These are phyloP conservation scores for Hippocampus zosterae DNA, from an alignment of 2,113 vertebrate genomes.

Conservation along the genomic window DNA sequence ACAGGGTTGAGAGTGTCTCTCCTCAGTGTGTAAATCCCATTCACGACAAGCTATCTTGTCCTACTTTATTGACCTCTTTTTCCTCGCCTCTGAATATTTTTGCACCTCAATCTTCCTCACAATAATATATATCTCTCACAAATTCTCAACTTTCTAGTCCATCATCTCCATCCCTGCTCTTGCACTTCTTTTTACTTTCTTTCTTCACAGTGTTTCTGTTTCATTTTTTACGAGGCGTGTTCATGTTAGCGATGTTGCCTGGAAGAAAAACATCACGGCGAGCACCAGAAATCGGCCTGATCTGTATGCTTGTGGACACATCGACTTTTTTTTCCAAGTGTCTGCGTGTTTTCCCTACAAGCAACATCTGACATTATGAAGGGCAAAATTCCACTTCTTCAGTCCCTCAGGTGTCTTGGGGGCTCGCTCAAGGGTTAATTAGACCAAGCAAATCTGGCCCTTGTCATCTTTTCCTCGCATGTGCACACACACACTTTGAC, in stretches of 20 bases:
- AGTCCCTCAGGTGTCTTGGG: constrained; percentile 24
- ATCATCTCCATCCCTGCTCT: constrained; percentile 21
- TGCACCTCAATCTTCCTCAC: constrained; percentile 11
- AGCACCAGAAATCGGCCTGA: constrained; percentile 43
- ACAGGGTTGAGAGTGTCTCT: not conserved
- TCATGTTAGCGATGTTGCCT: constrained; percentile 40
- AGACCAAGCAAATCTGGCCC: constrained; percentile 52
- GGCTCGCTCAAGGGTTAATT: constrained; percentile 53
- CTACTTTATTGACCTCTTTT: constrained; percentile 1
- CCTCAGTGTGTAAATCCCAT: constrained; percentile 1
- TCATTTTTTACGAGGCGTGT: constrained; percentile 18
- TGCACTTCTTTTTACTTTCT: constrained; percentile 9
- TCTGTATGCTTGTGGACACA: constrained; percentile 40
- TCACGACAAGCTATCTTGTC: not conserved
- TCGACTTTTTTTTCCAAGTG: constrained; percentile 32
- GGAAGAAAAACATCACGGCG: constrained; percentile 14
- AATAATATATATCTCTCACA: constrained; percentile 11
- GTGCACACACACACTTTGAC: not conserved
- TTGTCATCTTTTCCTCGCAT: constrained; percentile 32
- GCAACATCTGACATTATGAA: constrained; percentile 64
- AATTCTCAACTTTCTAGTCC: constrained; percentile 19
- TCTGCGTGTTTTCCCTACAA: constrained; percentile 41
- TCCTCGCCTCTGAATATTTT: constrained; percentile 10
- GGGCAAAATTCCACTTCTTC: constrained; percentile 44
- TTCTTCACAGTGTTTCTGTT: not conserved